A percentile compares a stretch with the other conserved stretches of the same genome.
Conservation (phyloP, 2,113 vertebrate species). For the Mola mola region DNA sequence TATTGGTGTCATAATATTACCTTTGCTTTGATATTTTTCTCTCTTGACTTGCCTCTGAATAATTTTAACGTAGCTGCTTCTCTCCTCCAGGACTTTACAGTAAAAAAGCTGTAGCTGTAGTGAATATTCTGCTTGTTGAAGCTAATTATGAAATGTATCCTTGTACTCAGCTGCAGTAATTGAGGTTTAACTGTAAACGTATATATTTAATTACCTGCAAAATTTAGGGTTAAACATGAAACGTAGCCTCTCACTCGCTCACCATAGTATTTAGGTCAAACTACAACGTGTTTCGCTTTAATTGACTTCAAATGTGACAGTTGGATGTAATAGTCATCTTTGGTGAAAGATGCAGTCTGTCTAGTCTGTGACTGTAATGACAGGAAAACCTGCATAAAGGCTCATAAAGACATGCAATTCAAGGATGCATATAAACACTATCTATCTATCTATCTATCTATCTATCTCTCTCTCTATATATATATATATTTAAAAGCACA, state of each 20-base stretch:
- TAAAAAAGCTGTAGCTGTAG: constrained; percentile 8
- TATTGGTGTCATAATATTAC: too few species aligned
- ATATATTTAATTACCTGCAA: constrained; percentile 42
- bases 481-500: too few species aligned
- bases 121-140: constrained; percentile 28
- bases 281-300: constrained; percentile 43
- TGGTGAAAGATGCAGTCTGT: too few species aligned
- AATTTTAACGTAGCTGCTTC: neutral
- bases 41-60: too few species aligned
- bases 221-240: constrained; percentile 18
- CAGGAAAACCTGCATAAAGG: constrained; percentile 5
- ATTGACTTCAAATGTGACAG: constrained; percentile 32
- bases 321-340: neutral
- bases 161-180: constrained; percentile 36
- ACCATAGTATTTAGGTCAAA: constrained; percentile 25
- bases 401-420: constrained; percentile 1
- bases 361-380: constrained; percentile 16
- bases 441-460: too few species aligned
- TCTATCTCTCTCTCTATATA: too few species aligned
- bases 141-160: constrained; percentile 52
- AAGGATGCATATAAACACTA: too few species aligned
- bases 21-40: too few species aligned
- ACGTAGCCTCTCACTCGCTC: constrained; percentile 4
- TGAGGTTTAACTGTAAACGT: constrained; percentile 34
- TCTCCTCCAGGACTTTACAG: constrained; percentile 1